These are phyloP conservation scores for Alligator sinensis DNA, from an alignment of 2,113 vertebrate genomes.

Conservation along the genomic window DNA sequence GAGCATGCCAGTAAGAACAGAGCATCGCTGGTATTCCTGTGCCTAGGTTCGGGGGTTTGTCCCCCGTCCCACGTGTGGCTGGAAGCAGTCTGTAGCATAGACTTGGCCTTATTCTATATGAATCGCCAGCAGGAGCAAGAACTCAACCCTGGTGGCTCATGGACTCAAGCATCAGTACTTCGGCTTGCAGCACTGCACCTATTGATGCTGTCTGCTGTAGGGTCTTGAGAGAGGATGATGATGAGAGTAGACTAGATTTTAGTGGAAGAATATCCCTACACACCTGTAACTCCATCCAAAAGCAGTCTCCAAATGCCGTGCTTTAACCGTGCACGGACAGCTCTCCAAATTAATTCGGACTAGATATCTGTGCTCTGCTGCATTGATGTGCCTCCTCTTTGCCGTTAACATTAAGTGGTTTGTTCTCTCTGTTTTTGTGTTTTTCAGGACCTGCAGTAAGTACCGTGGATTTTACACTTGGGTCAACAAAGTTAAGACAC, in stretches of 20 bases:
- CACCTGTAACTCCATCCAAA: background rate
- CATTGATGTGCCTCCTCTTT: background rate
- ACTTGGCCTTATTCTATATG: background rate
- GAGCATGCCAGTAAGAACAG: too few species aligned
- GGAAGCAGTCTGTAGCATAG: background rate
- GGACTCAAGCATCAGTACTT: too few species aligned
- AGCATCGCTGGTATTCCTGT: too few species aligned
- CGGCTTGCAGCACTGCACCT: background rate
- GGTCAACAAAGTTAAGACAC: slow-evolving; percentile 81
- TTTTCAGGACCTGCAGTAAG: slow-evolving; percentile 95
- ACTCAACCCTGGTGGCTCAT: background rate
- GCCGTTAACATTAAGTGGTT: background rate
- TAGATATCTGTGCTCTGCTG: background rate
- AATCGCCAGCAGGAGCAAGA: background rate
- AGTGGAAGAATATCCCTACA: background rate
- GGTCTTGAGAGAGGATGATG: background rate
- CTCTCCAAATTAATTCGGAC: accelerated
- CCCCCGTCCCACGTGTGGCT: too few species aligned
- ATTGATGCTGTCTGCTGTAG: background rate
- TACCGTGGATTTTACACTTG: slow-evolving; percentile 74
- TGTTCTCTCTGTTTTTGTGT: slow-evolving; percentile 76
- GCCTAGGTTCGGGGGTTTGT: too few species aligned
- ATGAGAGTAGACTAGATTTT: background rate
- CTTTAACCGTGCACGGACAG: background rate
- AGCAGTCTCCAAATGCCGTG: background rate